These are phyloP conservation scores for Xyrauchen texanus DNA, from an alignment of 2,113 vertebrate species.

Conservation along the genomic window DNA sequence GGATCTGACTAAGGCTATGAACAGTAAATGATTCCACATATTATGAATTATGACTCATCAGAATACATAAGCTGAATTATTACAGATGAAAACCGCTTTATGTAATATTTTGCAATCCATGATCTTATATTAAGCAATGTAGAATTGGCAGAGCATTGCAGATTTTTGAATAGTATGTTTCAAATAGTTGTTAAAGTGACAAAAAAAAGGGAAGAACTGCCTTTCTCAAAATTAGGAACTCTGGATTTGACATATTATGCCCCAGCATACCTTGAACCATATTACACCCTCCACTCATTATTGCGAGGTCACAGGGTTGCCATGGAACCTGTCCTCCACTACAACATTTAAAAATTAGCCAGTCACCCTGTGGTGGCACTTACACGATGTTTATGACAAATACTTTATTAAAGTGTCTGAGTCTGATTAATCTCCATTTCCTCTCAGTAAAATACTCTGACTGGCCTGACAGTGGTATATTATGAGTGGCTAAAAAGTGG, in stretches of 20 bases:
- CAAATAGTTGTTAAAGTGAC: not conserved
- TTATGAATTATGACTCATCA: not conserved
- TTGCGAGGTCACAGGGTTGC: conserved; percentile 29
- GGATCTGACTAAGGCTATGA: conserved; percentile 10
- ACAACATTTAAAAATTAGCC: conserved; percentile 17
- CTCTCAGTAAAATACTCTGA: too few relatives aligned
- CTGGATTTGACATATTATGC: not conserved
- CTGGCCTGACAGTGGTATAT: not conserved
- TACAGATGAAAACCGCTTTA: not conserved
- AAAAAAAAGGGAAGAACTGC: not conserved
- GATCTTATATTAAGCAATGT: conserved; percentile 5
- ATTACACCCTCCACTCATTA: not conserved
- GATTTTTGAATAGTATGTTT: not conserved
- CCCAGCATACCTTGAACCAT: not conserved
- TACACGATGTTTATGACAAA: not conserved
- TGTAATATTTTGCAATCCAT: not conserved
- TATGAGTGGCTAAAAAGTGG: not conserved
- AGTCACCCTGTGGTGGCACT: conserved; percentile 21
- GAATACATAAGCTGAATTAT: not conserved
- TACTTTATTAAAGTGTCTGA: not conserved
- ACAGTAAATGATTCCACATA: not conserved
- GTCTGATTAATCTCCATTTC: too few relatives aligned
- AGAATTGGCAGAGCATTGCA: not conserved
- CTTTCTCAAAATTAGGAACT: not conserved
- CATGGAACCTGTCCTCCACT: conserved; percentile 20